Percentiles rank a stretch among this genome's conserved stretches.
These are phyloP conservation scores for Nebria salina DNA, from an alignment of 2,888 invertebrate genomes.

Conservation along the genomic window DNA sequence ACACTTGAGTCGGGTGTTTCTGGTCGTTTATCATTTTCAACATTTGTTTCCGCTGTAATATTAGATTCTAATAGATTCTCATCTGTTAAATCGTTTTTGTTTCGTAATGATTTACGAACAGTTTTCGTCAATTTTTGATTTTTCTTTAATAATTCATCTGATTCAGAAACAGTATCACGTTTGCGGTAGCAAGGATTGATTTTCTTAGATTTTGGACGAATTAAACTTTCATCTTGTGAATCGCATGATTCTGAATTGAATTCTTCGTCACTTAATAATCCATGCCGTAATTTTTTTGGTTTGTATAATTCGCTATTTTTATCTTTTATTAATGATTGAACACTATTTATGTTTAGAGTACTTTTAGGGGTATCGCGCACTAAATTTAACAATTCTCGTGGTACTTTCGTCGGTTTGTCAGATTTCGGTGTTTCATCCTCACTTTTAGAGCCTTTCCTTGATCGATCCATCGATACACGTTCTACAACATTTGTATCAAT, in stretches of 20 bases:
- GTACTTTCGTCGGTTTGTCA: not conserved
- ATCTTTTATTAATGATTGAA: not conserved
- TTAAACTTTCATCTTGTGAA: constrained; percentile 4
- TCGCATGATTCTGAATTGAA: not conserved
- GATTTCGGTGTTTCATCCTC: not conserved
- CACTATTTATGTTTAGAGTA: not conserved
- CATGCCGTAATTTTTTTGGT: too few species aligned
- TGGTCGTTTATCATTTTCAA: not conserved
- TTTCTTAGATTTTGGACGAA: not conserved
- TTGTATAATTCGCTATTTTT: not conserved
- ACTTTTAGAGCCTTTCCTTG: not conserved
- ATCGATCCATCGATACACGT: not conserved
- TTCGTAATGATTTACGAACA: not conserved
- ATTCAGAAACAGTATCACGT: not conserved
- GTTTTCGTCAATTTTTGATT: not conserved
- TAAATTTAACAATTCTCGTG: not conserved
- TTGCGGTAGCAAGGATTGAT: not conserved
- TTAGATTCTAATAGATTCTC: too few species aligned
- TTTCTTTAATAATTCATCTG: not conserved
- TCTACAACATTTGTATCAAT: not conserved
- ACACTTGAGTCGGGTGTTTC: not conserved
- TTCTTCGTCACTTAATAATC: not conserved
- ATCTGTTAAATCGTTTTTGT: not conserved
- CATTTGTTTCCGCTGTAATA: not conserved
- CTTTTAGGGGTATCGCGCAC: not conserved